phyloP scores from a whole-genome alignment of 2,797 vertebrate species.

The Arrhamphus sclerolepis region DNA sequence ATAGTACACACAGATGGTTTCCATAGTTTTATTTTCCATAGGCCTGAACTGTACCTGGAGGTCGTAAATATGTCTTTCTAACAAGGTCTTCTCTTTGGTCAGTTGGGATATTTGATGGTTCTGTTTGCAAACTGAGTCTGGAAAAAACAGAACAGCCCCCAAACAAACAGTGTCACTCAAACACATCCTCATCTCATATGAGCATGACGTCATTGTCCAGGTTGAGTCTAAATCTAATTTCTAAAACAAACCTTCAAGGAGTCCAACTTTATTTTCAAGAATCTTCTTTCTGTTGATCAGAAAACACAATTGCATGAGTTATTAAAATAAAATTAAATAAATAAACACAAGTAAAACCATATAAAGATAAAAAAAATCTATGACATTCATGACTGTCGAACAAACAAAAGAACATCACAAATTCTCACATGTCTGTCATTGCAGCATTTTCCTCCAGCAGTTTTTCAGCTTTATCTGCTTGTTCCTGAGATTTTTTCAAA shows the following conservation, averaged over 20 bases:
- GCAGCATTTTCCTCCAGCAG: conserved; percentile 85
- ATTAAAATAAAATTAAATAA: background rate
- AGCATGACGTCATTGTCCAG: background rate
- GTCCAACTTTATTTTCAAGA: conserved; percentile 86
- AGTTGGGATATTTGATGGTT: conserved; percentile 83
- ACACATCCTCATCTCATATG: background rate
- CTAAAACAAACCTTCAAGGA: conserved; percentile 86
- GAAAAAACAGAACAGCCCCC: conserved; percentile 20
- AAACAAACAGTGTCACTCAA: background rate
- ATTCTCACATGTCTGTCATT: conserved; percentile 83
- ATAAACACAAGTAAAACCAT: no score
- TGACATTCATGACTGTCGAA: background rate
- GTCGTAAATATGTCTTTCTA: conserved; percentile 83
- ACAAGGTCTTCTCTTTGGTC: conserved; percentile 83
- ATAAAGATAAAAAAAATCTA: background rate
- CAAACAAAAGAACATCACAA: no score
- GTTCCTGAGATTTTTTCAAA: conserved; percentile 83
- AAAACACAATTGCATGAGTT: conserved; percentile 4
- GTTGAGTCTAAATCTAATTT: background rate
- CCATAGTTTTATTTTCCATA: background rate
- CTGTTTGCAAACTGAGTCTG: conserved; percentile 85
- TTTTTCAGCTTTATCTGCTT: conserved; percentile 80
- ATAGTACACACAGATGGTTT: background rate
- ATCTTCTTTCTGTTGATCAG: conserved; percentile 83
- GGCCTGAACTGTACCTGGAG: conserved; percentile 76